Percentiles rank a stretch among this genome's conserved stretches.
These are phyloP conservation scores for Zosterops pallidus DNA, from an alignment of 2,113 vertebrate genomes.

Conservation along the genomic window DNA sequence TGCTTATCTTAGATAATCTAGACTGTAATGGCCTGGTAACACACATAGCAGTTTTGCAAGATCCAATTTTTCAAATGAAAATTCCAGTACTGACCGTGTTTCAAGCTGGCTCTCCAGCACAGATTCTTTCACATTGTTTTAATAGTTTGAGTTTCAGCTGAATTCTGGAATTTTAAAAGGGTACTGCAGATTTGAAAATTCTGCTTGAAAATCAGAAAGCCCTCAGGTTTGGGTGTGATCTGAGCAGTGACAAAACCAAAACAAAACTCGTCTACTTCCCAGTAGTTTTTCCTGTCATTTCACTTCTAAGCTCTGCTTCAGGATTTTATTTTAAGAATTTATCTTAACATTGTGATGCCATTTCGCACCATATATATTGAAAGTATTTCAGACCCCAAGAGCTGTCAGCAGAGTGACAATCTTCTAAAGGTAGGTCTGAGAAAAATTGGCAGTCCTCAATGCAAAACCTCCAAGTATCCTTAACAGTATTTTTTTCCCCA, in stretches of 20 bases:
- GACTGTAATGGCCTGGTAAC: neutral
- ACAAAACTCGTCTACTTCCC: neutral
- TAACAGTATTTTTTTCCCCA: neutral
- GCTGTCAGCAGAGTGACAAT: neutral
- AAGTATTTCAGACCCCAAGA: neutral
- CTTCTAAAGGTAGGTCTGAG: neutral
- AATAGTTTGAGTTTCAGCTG: neutral
- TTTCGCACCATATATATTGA: neutral
- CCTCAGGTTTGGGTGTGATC: neutral
- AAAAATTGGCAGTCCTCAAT: neutral
- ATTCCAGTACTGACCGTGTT: constrained; percentile 13
- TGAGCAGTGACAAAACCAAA: neutral
- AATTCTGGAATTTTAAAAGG: constrained; percentile 19
- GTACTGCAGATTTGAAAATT: neutral
- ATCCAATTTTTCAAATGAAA: constrained; percentile 14
- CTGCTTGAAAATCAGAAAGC: neutral
- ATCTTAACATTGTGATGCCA: neutral
- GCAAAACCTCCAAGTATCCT: neutral
- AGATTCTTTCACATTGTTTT: neutral
- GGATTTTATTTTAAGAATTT: neutral
- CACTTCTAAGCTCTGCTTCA: neutral
- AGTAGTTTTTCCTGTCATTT: neutral
- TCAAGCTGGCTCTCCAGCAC: neutral
- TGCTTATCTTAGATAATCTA: neutral
- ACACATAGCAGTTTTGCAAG: neutral